These are phyloP conservation scores for Acanthosepion pharaonis DNA, from an alignment of 2,888 invertebrate species.

Conservation along the genomic window DNA sequence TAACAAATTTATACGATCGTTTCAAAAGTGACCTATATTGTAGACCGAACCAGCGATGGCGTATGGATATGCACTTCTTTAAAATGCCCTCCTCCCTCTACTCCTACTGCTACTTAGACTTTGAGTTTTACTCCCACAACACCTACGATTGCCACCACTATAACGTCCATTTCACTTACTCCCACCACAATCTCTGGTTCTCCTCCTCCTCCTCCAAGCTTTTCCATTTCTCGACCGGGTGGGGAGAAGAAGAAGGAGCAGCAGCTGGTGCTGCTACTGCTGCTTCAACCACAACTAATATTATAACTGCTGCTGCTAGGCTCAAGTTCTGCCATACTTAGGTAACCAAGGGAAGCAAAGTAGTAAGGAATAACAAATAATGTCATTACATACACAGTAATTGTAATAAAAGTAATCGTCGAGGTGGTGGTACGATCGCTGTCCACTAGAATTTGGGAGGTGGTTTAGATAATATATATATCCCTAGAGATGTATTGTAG, in stretches of 20 bases:
- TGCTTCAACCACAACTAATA: neutral
- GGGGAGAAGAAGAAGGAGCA: neutral
- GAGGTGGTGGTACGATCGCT: neutral
- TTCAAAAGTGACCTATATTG: slow-evolving; percentile 39
- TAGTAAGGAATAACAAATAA: neutral
- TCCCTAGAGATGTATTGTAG: neutral
- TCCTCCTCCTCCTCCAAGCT: neutral
- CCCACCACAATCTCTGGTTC: neutral
- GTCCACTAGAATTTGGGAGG: neutral
- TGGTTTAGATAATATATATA: neutral
- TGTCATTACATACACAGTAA: neutral
- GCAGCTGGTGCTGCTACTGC: neutral
- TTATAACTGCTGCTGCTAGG: neutral
- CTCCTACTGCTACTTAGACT: neutral
- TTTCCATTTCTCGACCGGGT: neutral
- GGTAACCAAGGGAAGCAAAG: slow-evolving; percentile 44
- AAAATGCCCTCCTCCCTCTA: slow-evolving; percentile 34
- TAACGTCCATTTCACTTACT: neutral
- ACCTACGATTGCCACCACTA: neutral
- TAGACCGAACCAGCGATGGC: slow-evolving; percentile 18
- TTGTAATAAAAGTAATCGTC: neutral
- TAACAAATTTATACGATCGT: neutral
- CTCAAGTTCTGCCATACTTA: slow-evolving; percentile 24
- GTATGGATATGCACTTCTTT: neutral
- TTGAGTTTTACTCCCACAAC: neutral